Base-by-base conservation (phyloP, 2,797 vertebrate genomes). In the Cossypha caffra region DNA sequence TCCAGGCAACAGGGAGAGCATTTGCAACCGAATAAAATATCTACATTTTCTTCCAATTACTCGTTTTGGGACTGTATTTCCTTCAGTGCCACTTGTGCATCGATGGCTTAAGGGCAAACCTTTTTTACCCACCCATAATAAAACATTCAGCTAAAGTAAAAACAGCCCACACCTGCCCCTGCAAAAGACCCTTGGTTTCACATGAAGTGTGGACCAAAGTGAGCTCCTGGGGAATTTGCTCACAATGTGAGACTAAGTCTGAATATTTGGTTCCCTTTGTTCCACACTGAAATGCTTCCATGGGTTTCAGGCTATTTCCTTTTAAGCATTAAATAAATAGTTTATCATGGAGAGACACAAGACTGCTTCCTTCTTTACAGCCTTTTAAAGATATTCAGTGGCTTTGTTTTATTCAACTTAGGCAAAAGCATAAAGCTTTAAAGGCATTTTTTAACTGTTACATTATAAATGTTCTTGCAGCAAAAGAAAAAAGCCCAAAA, bases 11-110 rank as follows among this genome's bases (percentile, higher is more conserved):
- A 3, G 18, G 29, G n/a, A 48, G 42, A 64, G 31, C 37, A 40
- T 78, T 88, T 90, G 50, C 58, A 94, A 13, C 43, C 48, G 47
- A 88, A 93, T 43, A 59, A 93, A 90, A 78, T 58, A 81, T 66
- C 76, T 95, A 51, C 47, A 66, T 90, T 95, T 79, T 68, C 21
- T 86, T 93, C 82, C 88, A 84, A 42, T 73, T 45, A 78, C 16
- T 15, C 16, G 3, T 48, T 81, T 29, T 16, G 37, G 45, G 21
- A 9, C 2, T 54, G 10, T 5, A 14, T 75, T 77, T 93, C 20
- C 72, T 74, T 19, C 33, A 64, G 35, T 26, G 31, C 19, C 58
- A 13, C 38, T 62, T 6, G 0, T 18, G 23, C 5, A 38, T 8
- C 8, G 9, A 33, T 1, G 1, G 16, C 13, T 75, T 42, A 59